Evolutionary conservation across 1,140 invertebrate species (phyloP).

Genomic region (Pteromalus puparum): DNA sequence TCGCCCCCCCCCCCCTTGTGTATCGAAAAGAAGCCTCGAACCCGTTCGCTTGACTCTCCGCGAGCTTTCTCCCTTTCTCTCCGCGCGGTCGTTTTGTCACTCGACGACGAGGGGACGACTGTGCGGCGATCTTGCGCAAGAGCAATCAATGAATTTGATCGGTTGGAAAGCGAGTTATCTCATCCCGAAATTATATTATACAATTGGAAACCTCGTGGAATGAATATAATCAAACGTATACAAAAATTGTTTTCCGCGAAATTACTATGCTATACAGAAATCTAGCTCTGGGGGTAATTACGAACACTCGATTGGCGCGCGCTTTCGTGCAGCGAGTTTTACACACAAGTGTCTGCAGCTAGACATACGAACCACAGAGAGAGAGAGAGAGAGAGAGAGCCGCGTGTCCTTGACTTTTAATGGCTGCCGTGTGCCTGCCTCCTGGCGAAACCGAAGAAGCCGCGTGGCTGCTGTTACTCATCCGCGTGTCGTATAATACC

Average conservation of each 20-base stretch:
- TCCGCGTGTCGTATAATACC: background rate
- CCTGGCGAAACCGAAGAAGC: constrained; percentile 14
- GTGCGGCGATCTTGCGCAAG: background rate
- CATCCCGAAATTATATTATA: background rate
- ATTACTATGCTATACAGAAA: no score
- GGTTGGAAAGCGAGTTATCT: no score
- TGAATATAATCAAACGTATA: no score
- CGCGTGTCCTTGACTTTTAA: constrained; percentile 37
- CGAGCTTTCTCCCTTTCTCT: background rate
- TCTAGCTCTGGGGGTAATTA: no score
- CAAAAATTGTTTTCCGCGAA: no score
- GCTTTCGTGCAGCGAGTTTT: no score
- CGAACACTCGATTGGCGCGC: no score
- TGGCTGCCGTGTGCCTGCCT: background rate
- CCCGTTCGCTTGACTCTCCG: background rate
- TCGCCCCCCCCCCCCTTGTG: constrained; percentile 10
- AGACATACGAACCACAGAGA: no score
- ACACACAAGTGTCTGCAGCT: no score
- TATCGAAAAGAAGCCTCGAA: constrained; percentile 22
- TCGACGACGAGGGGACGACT: background rate
- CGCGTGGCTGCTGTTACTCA: background rate
- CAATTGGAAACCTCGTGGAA: no score
- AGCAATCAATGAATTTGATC: constrained; percentile 13
- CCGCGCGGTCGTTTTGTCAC: no score
- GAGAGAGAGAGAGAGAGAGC: background rate